Evolutionary conservation across 2,888 invertebrate species (phyloP), one percentile per base, ranked within the genome.

Genomic region (Clanis bilineata): DNA sequence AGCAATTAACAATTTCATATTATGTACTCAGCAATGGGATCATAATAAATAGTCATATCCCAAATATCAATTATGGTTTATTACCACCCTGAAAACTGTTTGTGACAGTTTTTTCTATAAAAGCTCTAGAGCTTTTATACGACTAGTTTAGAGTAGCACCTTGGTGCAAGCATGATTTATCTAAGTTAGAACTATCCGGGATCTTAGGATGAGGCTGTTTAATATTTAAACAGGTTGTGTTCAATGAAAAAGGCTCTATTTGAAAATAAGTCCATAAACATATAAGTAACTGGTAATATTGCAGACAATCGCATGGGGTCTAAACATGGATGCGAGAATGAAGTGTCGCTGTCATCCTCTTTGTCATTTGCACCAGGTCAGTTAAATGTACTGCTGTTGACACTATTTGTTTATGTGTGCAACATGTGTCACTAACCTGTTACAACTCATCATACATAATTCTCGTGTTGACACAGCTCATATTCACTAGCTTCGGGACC

Each of bases 301-400:
- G 76, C 93, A 93, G 93, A 93, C 71, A 88, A 87, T 91, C 92
- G 92, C 85, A 88, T 92, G 91, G 92, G 89, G 80, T 81, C 83
- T 86, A 92, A 86, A 87, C 83, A 85, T 76, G 92, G 88, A 85
- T 88, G 85, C 82, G 92, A 92, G 86, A 90, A 85, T 74, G 92
- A 92, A 85, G 86, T 92, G 86, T 88, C 88, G 87, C 88, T 92
- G 91, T 82, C 92, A 83, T 83, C 91, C 81, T 82, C 92, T 83
- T 90, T 92, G 80, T 87, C 92, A 73, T 92, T 90, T 87, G 85
- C 89, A 76, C 90, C 92, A 92, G 93, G 93, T 93, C 88, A 92
- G 93, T 92, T 90, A 69, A 79, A 86, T 91, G 90, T 91, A 87
- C 84, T 80, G 82, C 86, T 70, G 79, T 86, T 85, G 88, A 88